Percentiles rank a stretch among this genome's conserved stretches.
phyloP scores from a whole-genome alignment of 2,797 vertebrate species.

The Momotus momota region DNA sequence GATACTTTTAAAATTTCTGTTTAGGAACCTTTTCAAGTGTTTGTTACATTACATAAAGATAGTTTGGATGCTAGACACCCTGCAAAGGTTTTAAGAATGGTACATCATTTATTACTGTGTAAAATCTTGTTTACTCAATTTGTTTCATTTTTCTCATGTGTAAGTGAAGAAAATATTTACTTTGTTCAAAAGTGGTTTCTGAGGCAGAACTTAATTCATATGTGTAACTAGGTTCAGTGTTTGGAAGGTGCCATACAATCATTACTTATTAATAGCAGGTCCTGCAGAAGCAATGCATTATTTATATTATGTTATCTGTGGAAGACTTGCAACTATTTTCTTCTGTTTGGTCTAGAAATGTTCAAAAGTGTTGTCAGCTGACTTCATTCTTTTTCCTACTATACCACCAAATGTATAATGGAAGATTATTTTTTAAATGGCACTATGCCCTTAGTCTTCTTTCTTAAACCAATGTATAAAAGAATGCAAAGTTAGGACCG shows the following conservation, averaged over 20 bases:
- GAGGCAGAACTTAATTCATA: constrained; percentile 62
- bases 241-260: constrained; percentile 64
- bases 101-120: constrained; percentile 56
- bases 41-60: not conserved
- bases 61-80: not conserved
- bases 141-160: constrained; percentile 48
- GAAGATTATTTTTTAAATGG: not conserved
- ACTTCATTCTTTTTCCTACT: not conserved
- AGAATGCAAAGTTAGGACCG: not conserved
- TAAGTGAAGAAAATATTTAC: constrained; percentile 57
- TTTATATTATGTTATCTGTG: constrained; percentile 50
- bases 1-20: not conserved
- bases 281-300: constrained; percentile 47
- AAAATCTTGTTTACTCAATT: constrained; percentile 46
- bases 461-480: not conserved
- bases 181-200: constrained; percentile 37
- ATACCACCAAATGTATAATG: not conserved
- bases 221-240: constrained; percentile 68
- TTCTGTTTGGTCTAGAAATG: constrained; percentile 33
- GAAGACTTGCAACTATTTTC: constrained; percentile 33
- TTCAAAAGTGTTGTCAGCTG: constrained; percentile 20
- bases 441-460: not conserved
- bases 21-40: not conserved
- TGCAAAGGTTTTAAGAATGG: not conserved
- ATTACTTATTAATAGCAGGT: constrained; percentile 61